These are phyloP conservation scores for Astatoreochromis straeleni DNA, from an alignment of 2,113 vertebrate species.

Conservation along the genomic window DNA sequence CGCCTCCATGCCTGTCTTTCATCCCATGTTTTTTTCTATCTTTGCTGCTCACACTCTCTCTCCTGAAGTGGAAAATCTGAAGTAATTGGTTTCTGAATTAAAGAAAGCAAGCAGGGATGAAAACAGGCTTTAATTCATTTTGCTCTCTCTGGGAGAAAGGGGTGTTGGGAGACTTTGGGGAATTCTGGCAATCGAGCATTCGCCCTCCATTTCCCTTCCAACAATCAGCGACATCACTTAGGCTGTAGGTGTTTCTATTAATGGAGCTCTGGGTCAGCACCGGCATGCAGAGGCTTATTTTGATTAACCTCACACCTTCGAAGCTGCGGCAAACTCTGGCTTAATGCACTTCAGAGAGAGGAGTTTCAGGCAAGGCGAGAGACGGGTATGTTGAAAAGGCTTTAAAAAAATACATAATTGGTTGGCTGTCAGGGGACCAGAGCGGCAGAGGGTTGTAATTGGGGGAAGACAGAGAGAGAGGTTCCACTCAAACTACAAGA, in stretches of 20 bases:
- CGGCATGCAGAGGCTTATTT: slow-evolving; percentile 26
- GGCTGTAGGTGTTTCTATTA: slow-evolving; percentile 41
- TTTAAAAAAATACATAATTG: slow-evolving; percentile 44
- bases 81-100: slow-evolving; percentile 78
- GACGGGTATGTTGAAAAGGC: slow-evolving; percentile 13
- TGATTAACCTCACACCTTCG: slow-evolving; percentile 32
- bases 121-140: slow-evolving; percentile 64
- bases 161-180: slow-evolving; percentile 4
- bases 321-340: not conserved
- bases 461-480: not conserved
- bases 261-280: slow-evolving; percentile 27
- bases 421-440: slow-evolving; percentile 23
- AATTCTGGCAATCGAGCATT: slow-evolving; percentile 21
- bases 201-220: slow-evolving; percentile 21
- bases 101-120: slow-evolving; percentile 61
- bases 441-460: slow-evolving; percentile 20
- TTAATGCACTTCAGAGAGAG: slow-evolving; percentile 23
- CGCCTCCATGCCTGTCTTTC: not conserved
- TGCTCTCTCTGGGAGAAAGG: slow-evolving; percentile 33
- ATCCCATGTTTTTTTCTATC: slow-evolving; percentile 9
- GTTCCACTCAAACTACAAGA: slow-evolving; percentile 1
- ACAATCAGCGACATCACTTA: slow-evolving; percentile 19
- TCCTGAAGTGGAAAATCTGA: slow-evolving; percentile 75
- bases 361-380: not conserved
- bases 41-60: slow-evolving; percentile 40